Base-by-base conservation (phyloP, 2,797 vertebrate genomes). In the Poeciliopsis infans region DNA sequence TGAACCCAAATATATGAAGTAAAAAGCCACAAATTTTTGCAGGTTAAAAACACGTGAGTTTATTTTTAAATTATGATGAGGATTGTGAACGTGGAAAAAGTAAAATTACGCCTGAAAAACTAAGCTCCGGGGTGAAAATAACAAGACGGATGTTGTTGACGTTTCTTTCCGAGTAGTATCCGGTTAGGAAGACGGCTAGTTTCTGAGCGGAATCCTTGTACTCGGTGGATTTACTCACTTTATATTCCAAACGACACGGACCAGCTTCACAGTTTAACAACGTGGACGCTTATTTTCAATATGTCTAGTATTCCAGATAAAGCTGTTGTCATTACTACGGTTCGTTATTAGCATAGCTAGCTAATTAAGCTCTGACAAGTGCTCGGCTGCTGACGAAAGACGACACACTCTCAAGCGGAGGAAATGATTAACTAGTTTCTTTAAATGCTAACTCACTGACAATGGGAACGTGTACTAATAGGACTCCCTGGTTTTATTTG, bases 61-160 rank as follows among this genome's bases (percentile, higher is more conserved):
- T 33, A 76, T 43, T 5, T 76, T 5, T 7, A 43, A 20, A 8
- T 20, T 74, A 16, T 2, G 2, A 20, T 3, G 0, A 13, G 0
- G 0, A 0, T 23, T 43, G 46, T 0, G 1, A 1, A 0, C 8
- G n/a, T 11, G 0, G 3, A 0, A 25, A 20, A 2, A 36, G 13
- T 2, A 20, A 51, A n/a, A n/a, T 0, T 16, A 0, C 5, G 7
- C 83, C 86, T 86, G 76, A 33, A 0, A 85, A 16, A 0, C 0
- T 1, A 0, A 57, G 55, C 5, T n/a, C 78, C 18, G 82, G 71
- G 59, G 0, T 11, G 6, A 39, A 2, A 0, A 0, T 6, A 83
- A 82, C 88, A 95, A 96, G 95, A 88, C 93, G 94, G 93, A 95
- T 92, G 93, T 94, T 95, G 94, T 92, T 87, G 81, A 87, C 89